A percentile compares a stretch with the other conserved stretches of the same genome.
Conservation (phyloP, 2,113 vertebrate species). For the Forbesichthys papilliferus region DNA sequence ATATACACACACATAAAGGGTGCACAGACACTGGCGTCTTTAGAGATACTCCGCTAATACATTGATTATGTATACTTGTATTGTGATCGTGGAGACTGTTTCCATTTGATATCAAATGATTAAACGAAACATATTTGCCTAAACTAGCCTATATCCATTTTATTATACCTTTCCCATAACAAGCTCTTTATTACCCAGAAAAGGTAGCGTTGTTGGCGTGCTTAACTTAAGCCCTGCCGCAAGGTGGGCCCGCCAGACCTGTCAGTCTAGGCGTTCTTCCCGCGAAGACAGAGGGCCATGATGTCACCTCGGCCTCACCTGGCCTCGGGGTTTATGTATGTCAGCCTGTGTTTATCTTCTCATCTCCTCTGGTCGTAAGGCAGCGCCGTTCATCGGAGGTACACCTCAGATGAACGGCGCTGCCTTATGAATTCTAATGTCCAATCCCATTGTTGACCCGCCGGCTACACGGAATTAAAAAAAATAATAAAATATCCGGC, state of each 20-base stretch:
- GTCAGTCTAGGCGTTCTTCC: slow-evolving; percentile 7
- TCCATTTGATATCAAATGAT: too few relatives aligned
- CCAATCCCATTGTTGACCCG: slow-evolving; percentile 49
- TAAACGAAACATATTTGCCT: too few relatives aligned
- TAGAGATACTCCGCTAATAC: too few relatives aligned
- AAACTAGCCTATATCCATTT: too few relatives aligned
- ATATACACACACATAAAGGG: too few relatives aligned
- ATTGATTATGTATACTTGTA: too few relatives aligned
- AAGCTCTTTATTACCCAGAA: background rate
- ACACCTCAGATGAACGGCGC: slow-evolving; percentile 28
- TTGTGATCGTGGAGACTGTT: too few relatives aligned
- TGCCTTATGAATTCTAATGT: slow-evolving; percentile 64
- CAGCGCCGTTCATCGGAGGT: background rate
- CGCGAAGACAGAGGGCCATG: slow-evolving; percentile 31
- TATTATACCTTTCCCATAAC: too few relatives aligned
- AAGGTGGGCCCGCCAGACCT: background rate
- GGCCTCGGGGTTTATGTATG: slow-evolving; percentile 3
- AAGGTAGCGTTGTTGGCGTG: slow-evolving; percentile 3
- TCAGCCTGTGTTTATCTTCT: slow-evolving; percentile 43
- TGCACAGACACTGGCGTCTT: too few relatives aligned
- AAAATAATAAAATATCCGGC: slow-evolving; percentile 13
- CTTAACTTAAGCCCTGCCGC: background rate
- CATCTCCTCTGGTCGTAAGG: slow-evolving; percentile 13
- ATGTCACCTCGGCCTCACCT: slow-evolving; percentile 29
- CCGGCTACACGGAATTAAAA: background rate